Conservation (phyloP, 2,888 invertebrate species). For the Netelia melanura region DNA sequence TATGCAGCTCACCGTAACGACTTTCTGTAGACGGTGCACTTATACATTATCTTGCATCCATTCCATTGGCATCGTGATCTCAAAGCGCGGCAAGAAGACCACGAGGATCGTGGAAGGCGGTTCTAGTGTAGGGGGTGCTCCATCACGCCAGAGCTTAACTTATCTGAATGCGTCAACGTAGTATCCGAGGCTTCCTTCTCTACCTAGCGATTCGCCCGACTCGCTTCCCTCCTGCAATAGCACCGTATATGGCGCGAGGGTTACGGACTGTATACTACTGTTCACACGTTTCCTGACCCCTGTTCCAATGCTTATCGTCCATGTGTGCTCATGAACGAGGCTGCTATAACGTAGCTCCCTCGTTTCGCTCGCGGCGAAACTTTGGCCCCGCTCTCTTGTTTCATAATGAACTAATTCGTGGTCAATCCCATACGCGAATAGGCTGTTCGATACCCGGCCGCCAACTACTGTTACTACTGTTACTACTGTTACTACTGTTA, state of each 20-base stretch:
- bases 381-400: slow-evolving; percentile 73
- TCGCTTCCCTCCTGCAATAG: slow-evolving; percentile 33
- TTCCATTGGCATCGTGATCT: slow-evolving; percentile 80
- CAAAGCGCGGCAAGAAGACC: slow-evolving; percentile 42
- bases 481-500: no score
- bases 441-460: slow-evolving; percentile 64
- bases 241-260: neutral
- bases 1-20: no score
- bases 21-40: no score
- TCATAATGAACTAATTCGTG: slow-evolving; percentile 75
- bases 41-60: slow-evolving; percentile 82
- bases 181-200: slow-evolving; percentile 82
- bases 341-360: slow-evolving; percentile 37
- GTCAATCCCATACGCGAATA: slow-evolving; percentile 75
- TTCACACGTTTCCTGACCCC: slow-evolving; percentile 37
- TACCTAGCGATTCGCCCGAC: slow-evolving; percentile 61
- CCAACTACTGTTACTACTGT: slow-evolving; percentile 47
- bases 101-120: slow-evolving; percentile 58
- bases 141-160: slow-evolving; percentile 84
- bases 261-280: slow-evolving; percentile 28
- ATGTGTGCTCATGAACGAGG: slow-evolving; percentile 24
- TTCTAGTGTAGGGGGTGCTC: slow-evolving; percentile 82
- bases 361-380: slow-evolving; percentile 73
- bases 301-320: slow-evolving; percentile 16
- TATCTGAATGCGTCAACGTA: slow-evolving; percentile 83